Percentiles rank a stretch among this genome's conserved stretches.
Conservation (phyloP, 2,113 vertebrate species). For the Alaudala cheleensis region DNA sequence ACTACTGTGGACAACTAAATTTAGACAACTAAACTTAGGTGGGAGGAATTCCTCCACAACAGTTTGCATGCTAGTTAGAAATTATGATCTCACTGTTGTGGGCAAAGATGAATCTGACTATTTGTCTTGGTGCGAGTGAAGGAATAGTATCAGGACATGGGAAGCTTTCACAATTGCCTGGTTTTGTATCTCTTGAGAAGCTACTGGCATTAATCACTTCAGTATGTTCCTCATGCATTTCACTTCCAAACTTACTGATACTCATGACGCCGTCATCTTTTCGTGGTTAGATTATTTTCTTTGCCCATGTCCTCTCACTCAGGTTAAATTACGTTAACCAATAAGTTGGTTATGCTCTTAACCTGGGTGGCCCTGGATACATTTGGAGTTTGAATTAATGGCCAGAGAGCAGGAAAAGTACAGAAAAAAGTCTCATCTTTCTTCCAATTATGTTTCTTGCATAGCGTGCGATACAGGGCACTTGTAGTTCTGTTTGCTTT, state of each 20-base stretch:
- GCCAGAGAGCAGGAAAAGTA: neutral
- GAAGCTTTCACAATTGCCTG: neutral
- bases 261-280: neutral
- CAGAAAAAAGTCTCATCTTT: neutral
- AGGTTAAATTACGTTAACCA: neutral
- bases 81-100: neutral
- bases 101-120: constrained; percentile 21
- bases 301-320: neutral
- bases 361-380: neutral
- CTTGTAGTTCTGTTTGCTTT: neutral
- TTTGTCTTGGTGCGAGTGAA: neutral
- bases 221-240: neutral
- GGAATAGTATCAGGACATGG: neutral
- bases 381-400: neutral
- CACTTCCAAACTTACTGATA: neutral
- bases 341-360: neutral
- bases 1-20: constrained; percentile 38
- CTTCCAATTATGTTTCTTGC: neutral
- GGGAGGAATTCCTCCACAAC: constrained; percentile 58
- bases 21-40: constrained; percentile 50
- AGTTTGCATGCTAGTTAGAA: constrained; percentile 42
- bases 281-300: neutral
- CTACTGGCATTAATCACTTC: neutral
- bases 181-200: neutral
- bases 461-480: neutral